These are phyloP conservation scores for Pagrus major DNA, from an alignment of 2,113 vertebrate genomes.

Conservation along the genomic window DNA sequence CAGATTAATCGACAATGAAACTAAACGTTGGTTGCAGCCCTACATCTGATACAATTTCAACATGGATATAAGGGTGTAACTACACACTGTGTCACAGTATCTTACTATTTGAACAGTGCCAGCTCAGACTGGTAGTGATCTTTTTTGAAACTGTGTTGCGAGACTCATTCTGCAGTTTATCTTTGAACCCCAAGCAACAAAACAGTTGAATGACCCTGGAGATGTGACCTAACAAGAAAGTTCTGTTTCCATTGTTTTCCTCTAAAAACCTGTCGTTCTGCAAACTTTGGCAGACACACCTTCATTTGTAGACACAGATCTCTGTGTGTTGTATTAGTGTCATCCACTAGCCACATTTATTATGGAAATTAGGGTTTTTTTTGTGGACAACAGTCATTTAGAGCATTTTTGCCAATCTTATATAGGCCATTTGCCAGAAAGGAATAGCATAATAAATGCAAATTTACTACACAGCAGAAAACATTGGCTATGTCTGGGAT, in stretches of 20 bases:
- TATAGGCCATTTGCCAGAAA: too few species aligned
- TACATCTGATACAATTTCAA: neutral
- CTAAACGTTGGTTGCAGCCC: too few species aligned
- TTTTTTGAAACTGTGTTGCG: neutral
- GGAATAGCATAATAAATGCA: too few species aligned
- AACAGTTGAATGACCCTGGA: neutral
- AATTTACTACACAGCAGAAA: too few species aligned
- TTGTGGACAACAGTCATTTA: too few species aligned
- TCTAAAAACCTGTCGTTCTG: neutral
- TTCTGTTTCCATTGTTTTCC: neutral
- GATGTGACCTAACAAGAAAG: neutral
- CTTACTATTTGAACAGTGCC: neutral
- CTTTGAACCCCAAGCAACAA: neutral
- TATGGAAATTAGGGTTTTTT: too few species aligned
- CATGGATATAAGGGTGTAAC: neutral
- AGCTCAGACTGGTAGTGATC: slow-evolving; percentile 4
- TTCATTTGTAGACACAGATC: neutral
- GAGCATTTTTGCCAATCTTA: too few species aligned
- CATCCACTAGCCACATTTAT: too few species aligned
- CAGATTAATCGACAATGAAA: too few species aligned
- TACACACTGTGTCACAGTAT: neutral
- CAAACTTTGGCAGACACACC: neutral
- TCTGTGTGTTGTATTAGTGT: too few species aligned
- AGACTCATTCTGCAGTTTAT: neutral
- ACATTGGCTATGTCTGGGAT: too few species aligned